Evolutionary conservation across 2,797 vertebrate genomes (phyloP).

Genomic region (Microctenopoma steveboyesi): DNA sequence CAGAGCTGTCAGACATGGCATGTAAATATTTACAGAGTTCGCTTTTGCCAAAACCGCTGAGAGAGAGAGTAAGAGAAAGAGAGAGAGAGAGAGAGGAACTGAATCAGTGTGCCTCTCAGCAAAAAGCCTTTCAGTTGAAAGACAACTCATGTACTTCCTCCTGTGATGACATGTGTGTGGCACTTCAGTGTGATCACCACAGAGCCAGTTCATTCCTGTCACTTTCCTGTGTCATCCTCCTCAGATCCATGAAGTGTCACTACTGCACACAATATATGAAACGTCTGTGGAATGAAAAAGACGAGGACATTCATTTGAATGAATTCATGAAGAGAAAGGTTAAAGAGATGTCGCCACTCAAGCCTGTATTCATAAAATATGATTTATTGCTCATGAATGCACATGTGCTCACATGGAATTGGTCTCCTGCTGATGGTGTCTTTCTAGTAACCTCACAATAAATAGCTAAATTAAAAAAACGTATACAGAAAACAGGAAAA

Average conservation of each 20-base stretch:
- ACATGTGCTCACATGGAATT: too few species aligned
- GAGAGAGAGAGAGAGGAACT: background rate
- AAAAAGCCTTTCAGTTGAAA: slow-evolving; percentile 1
- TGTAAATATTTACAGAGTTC: slow-evolving; percentile 75
- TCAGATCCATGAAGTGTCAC: background rate
- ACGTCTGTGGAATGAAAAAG: slow-evolving; percentile 35
- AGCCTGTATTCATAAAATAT: too few species aligned
- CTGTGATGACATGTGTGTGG: slow-evolving; percentile 11
- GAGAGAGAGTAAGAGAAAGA: background rate
- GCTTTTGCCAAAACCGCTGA: slow-evolving; percentile 13
- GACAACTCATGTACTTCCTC: slow-evolving; percentile 9
- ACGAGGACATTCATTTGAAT: background rate
- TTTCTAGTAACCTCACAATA: too few species aligned
- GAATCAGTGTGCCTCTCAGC: background rate
- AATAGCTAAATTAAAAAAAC: background rate
- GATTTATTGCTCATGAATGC: too few species aligned
- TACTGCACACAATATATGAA: slow-evolving; percentile 3
- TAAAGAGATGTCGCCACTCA: too few species aligned
- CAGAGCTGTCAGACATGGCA: slow-evolving; percentile 43
- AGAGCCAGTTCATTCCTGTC: background rate
- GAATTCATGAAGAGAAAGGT: background rate
- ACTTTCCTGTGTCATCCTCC: slow-evolving; percentile 8
- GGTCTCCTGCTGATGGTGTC: too few species aligned
- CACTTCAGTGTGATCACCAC: background rate
- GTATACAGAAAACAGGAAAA: too few species aligned